Conservation (phyloP, 2,888 invertebrate genomes). For the Lamellibrachia columna region DNA sequence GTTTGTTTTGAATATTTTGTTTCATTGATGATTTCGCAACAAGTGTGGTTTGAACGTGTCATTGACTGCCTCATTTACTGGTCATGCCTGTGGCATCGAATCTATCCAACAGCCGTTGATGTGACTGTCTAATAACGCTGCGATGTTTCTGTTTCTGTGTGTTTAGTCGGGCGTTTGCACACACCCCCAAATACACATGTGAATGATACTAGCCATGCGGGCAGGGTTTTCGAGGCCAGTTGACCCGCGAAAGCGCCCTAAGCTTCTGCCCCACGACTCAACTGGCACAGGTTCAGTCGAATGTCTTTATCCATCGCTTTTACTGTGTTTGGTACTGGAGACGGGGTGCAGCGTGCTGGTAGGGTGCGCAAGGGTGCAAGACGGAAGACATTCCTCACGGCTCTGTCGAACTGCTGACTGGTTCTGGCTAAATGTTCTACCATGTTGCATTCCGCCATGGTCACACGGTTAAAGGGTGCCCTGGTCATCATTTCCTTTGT, state of each 20-base stretch:
- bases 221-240: constrained; percentile 10
- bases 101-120: neutral
- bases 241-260: constrained; percentile 16
- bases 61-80: neutral
- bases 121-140: constrained; percentile 12
- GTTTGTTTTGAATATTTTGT: neutral
- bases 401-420: neutral
- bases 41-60: neutral
- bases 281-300: constrained; percentile 16
- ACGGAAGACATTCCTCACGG: neutral
- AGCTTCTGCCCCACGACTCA: constrained; percentile 16
- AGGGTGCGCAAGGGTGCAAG: neutral
- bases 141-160: constrained; percentile 16
- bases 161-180: constrained; percentile 16
- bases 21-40: neutral
- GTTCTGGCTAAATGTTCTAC: neutral
- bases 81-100: neutral
- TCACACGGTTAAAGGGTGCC: neutral
- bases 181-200: constrained; percentile 16
- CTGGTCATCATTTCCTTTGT: neutral
- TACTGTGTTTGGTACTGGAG: constrained; percentile 12
- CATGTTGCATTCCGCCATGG: neutral
- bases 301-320: constrained; percentile 16
- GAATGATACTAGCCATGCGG: constrained; percentile 16
- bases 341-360: neutral